Percentiles rank a stretch among this genome's conserved stretches.
phyloP scores from a whole-genome alignment of 2,113 vertebrate genomes.

The Chamaea fasciata region DNA sequence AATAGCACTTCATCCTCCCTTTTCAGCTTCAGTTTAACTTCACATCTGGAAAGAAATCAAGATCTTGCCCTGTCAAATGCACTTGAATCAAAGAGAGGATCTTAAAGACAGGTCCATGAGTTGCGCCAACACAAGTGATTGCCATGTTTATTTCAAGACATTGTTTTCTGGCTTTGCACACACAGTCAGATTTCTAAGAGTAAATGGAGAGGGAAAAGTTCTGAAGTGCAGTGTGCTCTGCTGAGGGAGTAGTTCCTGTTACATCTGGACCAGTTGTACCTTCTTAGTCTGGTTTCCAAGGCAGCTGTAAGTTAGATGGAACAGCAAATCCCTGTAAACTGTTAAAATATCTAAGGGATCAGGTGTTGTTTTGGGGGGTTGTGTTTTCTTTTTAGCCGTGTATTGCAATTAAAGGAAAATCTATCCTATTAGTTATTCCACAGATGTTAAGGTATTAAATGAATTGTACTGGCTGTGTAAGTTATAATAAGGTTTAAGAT shows the following conservation, averaged over 20 bases:
- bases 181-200: not conserved
- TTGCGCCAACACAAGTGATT: not conserved
- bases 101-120: not conserved
- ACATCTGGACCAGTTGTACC: not conserved
- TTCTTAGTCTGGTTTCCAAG: not conserved
- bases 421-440: not conserved
- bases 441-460: not conserved
- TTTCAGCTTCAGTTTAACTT: not conserved
- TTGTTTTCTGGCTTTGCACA: not conserved
- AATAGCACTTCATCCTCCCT: not conserved
- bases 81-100: not conserved
- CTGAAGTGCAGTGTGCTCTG: not conserved
- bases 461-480: not conserved
- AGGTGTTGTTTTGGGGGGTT: not conserved
- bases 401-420: not conserved
- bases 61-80: not conserved
- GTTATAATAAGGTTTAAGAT: not conserved
- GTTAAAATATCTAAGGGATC: not conserved
- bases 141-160: not conserved
- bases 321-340: not conserved
- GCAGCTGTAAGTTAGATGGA: not conserved
- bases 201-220: not conserved
- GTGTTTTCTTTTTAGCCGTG: not conserved
- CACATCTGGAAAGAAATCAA: not conserved
- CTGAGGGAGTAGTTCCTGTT: not conserved